phyloP scores from a whole-genome alignment of 2,113 vertebrate genomes.

The Gila orcuttii region DNA sequence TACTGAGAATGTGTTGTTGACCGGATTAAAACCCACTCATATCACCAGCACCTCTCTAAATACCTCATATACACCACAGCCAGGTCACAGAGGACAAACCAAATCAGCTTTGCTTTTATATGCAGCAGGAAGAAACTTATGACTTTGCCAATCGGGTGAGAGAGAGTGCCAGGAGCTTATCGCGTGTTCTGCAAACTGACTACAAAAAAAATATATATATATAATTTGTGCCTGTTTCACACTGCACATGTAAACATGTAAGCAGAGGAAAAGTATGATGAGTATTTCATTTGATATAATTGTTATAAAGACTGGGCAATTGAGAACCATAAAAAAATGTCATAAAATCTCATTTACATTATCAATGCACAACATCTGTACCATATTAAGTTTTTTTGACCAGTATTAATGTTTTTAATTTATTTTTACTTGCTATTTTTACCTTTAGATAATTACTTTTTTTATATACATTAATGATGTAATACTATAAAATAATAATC shows the following conservation, averaged over 20 bases:
- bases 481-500: not conserved
- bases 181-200: not conserved
- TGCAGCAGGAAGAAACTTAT: constrained; percentile 1
- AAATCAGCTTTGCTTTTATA: constrained; percentile 34
- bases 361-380: not conserved
- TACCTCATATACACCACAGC: constrained; percentile 13
- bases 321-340: not conserved
- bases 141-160: not conserved
- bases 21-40: constrained; percentile 14
- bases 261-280: not conserved
- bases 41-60: constrained; percentile 14
- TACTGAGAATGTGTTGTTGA: not conserved
- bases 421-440: not conserved
- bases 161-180: constrained; percentile 2
- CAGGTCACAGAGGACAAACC: constrained; percentile 29
- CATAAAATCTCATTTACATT: not conserved
- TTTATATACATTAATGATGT: not conserved
- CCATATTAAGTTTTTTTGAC: not conserved
- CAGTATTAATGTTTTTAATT: not conserved
- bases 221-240: no score
- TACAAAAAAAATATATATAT: not conserved
- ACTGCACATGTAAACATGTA: not conserved
- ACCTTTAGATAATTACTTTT: not conserved
- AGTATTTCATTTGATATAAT: not conserved
- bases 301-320: not conserved